phyloP scores from a whole-genome alignment of 1,140 invertebrate species.

The Venustaconcha ellipsiformis region DNA sequence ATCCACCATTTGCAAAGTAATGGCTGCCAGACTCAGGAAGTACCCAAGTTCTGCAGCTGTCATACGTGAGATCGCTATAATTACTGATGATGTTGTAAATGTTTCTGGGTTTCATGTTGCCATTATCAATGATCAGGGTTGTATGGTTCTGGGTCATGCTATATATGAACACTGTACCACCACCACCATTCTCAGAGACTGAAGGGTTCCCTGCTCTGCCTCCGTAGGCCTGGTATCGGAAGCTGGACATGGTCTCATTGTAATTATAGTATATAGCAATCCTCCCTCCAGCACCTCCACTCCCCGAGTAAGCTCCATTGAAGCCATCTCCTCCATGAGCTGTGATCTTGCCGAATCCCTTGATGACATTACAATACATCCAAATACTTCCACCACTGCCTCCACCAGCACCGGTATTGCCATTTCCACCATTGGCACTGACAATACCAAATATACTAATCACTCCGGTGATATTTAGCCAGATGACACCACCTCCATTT shows the following conservation, averaged over 20 bases:
- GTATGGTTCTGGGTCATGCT: conserved; percentile 53
- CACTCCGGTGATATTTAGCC: conserved; percentile 58
- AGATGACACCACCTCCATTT: conserved; percentile 50
- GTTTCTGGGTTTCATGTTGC: conserved; percentile 41
- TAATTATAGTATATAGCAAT: conserved; percentile 52
- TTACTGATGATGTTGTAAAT: conserved; percentile 42
- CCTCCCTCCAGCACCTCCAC: conserved; percentile 55
- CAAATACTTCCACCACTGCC: conserved; percentile 59
- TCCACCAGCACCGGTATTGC: conserved; percentile 31
- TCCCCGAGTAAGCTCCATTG: conserved; percentile 31
- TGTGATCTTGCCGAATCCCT: conserved; percentile 54
- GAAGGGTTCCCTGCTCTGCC: conserved; percentile 37
- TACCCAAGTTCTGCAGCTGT: conserved; percentile 56
- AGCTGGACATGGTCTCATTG: conserved; percentile 54
- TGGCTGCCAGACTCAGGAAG: conserved; percentile 51
- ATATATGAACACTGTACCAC: conserved; percentile 55
- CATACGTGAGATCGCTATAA: conserved; percentile 45
- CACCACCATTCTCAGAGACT: conserved; percentile 50
- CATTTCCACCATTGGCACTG: conserved; percentile 50
- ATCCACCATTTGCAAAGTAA: conserved; percentile 45
- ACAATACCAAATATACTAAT: conserved; percentile 57
- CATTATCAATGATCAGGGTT: conserved; percentile 56
- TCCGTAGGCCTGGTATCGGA: conserved; percentile 49
- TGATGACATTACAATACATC: conserved; percentile 53
- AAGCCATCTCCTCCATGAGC: conserved; percentile 51